A percentile compares a stretch with the other conserved stretches of the same genome.
Evolutionary conservation across 2,888 invertebrate species (phyloP).

Genomic region (Melinaea marsaeus): DNA sequence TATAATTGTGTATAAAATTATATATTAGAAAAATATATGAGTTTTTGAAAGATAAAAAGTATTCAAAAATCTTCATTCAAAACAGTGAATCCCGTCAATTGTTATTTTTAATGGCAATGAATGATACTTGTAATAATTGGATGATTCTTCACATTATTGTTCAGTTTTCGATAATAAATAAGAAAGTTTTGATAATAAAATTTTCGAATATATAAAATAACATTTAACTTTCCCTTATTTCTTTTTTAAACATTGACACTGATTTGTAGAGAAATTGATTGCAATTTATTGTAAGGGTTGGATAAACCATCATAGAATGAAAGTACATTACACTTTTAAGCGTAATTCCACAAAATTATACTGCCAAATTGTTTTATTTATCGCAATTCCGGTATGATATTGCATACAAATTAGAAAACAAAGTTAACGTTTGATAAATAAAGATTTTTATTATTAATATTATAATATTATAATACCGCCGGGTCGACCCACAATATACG

Average conservation of each 20-base stretch:
- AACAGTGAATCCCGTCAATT: neutral
- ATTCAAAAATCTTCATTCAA: neutral
- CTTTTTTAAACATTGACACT: neutral
- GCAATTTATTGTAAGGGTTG: neutral
- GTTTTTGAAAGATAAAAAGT: no score
- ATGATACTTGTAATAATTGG: constrained; percentile 7
- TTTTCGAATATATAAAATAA: neutral
- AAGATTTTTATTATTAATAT: constrained; percentile 29
- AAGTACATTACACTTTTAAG: no score
- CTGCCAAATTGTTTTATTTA: no score
- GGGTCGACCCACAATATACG: constrained; percentile 88
- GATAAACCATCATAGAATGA: no score
- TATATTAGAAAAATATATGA: no score
- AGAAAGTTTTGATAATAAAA: constrained; percentile 2
- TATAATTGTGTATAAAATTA: no score
- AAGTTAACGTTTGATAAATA: neutral
- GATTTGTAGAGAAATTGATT: neutral
- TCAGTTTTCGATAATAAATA: constrained; percentile 4
- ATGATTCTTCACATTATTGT: constrained; percentile 3
- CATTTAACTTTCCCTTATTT: neutral
- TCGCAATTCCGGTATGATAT: no score
- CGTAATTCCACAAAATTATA: no score
- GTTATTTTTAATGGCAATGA: neutral
- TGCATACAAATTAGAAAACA: no score
- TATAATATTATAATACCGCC: constrained; percentile 85